These are phyloP conservation scores for Melinaea marsaeus DNA, from an alignment of 2,888 invertebrate genomes.

Conservation along the genomic window DNA sequence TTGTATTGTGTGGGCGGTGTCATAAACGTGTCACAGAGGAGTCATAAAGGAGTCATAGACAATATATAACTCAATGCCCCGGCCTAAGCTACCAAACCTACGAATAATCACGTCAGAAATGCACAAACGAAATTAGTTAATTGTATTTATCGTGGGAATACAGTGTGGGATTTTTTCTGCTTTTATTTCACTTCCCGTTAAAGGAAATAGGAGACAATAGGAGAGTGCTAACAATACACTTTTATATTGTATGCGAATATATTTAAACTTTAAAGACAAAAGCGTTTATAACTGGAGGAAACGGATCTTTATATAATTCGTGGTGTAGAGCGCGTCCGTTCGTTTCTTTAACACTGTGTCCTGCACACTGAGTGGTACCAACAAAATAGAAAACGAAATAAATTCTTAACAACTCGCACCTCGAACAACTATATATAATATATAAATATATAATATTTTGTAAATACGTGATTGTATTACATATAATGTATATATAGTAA, in stretches of 20 bases:
- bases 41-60: slow-evolving; percentile 66
- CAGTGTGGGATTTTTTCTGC: slow-evolving; percentile 39
- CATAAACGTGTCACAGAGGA: slow-evolving; percentile 15
- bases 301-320: slow-evolving; percentile 4
- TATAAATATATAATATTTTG: neutral
- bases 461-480: neutral
- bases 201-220: slow-evolving; percentile 27
- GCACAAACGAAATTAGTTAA: slow-evolving; percentile 65
- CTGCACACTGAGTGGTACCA: neutral
- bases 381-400: neutral
- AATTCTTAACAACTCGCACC: neutral
- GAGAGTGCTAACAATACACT: slow-evolving; percentile 4
- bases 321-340: neutral
- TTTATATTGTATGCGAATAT: slow-evolving; percentile 28
- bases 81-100: slow-evolving; percentile 63
- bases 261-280: slow-evolving; percentile 12
- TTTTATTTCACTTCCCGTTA: slow-evolving; percentile 49
- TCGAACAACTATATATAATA: no score
- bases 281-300: slow-evolving; percentile 1
- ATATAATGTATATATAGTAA: neutral
- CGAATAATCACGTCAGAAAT: slow-evolving; percentile 72
- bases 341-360: neutral
- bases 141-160: slow-evolving; percentile 63
- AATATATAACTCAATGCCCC: slow-evolving; percentile 51
- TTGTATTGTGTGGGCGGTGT: slow-evolving; percentile 62